phyloP scores from a whole-genome alignment of 1,140 invertebrate genomes.

The Papilio aristodemus region DNA sequence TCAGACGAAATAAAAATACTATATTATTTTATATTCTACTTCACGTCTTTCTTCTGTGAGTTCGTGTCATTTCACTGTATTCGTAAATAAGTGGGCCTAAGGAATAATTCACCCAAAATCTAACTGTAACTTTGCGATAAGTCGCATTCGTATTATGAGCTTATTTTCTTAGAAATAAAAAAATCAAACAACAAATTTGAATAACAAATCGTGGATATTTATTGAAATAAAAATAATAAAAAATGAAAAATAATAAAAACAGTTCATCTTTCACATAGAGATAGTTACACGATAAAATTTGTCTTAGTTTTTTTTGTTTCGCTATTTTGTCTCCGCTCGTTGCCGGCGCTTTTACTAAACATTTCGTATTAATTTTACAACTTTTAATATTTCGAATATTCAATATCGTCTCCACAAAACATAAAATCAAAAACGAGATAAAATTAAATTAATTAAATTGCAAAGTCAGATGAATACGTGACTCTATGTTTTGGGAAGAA shows the following conservation, averaged over 20 bases:
- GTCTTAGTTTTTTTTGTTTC: slow-evolving; percentile 70
- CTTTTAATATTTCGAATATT: slow-evolving; percentile 28
- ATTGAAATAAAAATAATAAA: slow-evolving; percentile 81
- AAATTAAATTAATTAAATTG: not conserved
- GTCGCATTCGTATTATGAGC: too few species aligned
- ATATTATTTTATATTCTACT: too few species aligned
- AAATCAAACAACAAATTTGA: slow-evolving; percentile 67
- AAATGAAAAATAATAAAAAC: slow-evolving; percentile 80
- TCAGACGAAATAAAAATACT: too few species aligned
- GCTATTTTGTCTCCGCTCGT: slow-evolving; percentile 66
- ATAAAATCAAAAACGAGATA: slow-evolving; percentile 19
- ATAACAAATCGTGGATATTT: slow-evolving; percentile 80
- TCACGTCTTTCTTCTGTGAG: too few species aligned
- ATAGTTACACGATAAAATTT: slow-evolving; percentile 78
- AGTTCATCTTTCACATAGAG: slow-evolving; percentile 73
- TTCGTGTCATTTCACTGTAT: too few species aligned
- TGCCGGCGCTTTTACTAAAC: slow-evolving; percentile 40
- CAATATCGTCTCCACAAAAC: slow-evolving; percentile 24
- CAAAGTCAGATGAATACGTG: not conserved
- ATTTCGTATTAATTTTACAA: slow-evolving; percentile 24
- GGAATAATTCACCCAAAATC: too few species aligned
- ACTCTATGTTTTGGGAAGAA: slow-evolving; percentile 29
- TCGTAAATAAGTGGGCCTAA: too few species aligned
- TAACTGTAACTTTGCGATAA: too few species aligned
- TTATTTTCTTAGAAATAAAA: not conserved